Evolutionary conservation across 1,140 invertebrate species (phyloP), one percentile per base, ranked within the genome.

Genomic region (Gryllus bimaculatus): DNA sequence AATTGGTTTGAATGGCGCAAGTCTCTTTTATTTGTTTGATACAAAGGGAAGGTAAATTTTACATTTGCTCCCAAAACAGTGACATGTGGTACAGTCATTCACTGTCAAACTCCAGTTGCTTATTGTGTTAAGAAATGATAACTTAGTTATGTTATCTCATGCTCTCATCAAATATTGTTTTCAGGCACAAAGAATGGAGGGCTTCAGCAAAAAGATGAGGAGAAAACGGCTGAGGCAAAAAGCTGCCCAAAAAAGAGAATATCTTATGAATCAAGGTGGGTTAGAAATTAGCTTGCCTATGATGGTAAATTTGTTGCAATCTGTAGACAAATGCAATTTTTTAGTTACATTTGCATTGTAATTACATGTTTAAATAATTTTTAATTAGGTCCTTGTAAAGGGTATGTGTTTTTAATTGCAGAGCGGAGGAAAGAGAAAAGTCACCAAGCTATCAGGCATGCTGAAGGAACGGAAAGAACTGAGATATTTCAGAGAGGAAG

Each of bases 141-240:
- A 39, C 26, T 39, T 1, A 39, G 26, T 39, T 39, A 39, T 39
- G 26, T 39, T 39, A 39, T 39, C 26, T 39, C 26, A 39, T 39
- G 1, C 26, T 39, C 26, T 2, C 26, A 39, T 39, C 26, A 39
- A 39, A 39, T 39, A 66, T 13, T 18, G 54, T 81, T 81, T n/a
- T 26, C 48, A 81, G 80, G 20, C 80, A 81, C 54, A 80, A 80
- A 79, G 85, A 88, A 83, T 91, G 90, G 90, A 86, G 91, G 82
- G 88, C 87, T 83, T 83, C 87, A 75, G 90, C 86, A 92, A 91
- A 84, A 90, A 86, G 80, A 86, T 90, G 82, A 87, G 90, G 84
- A 87, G 90, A 81, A 88, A 87, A 83, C 86, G 85, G 81, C 85
- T 90, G 74, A 85, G 91, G 81, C 87, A 83, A 76, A 81, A 84